phyloP scores from a whole-genome alignment of 2,113 vertebrate species.

The Eolophus roseicapilla region DNA sequence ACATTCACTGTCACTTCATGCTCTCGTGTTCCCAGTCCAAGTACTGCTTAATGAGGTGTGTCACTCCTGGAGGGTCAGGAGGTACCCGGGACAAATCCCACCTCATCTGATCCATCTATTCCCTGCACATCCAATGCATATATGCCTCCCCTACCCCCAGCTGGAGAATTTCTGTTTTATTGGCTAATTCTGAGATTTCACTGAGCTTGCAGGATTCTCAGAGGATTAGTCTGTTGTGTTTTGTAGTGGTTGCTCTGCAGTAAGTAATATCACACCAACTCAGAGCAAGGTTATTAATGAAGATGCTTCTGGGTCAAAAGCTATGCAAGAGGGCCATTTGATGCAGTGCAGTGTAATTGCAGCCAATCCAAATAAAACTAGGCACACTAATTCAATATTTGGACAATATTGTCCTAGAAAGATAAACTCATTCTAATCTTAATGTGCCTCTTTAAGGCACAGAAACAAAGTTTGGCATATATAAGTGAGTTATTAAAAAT shows the following conservation, averaged over 20 bases:
- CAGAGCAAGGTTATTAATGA: background rate
- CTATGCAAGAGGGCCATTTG: background rate
- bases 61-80: background rate
- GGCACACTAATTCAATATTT: background rate
- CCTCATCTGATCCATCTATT: background rate
- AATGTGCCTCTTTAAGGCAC: background rate
- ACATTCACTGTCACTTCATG: background rate
- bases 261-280: conserved; percentile 32
- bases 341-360: background rate
- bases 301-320: conserved; percentile 5
- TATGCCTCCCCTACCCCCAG: background rate
- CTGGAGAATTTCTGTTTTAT: background rate
- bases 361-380: background rate
- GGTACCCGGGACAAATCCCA: background rate
- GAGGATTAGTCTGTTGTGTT: background rate
- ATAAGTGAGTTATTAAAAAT: background rate
- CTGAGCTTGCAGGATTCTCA: background rate
- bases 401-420: background rate
- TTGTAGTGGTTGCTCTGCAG: background rate
- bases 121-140: background rate
- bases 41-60: background rate
- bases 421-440: background rate
- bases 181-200: background rate
- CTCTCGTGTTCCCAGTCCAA: background rate
- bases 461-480: background rate